Evolutionary conservation across 2,797 vertebrate species (phyloP), one percentile per base, ranked within the genome.

Genomic region (Phalloptychus januarius): DNA sequence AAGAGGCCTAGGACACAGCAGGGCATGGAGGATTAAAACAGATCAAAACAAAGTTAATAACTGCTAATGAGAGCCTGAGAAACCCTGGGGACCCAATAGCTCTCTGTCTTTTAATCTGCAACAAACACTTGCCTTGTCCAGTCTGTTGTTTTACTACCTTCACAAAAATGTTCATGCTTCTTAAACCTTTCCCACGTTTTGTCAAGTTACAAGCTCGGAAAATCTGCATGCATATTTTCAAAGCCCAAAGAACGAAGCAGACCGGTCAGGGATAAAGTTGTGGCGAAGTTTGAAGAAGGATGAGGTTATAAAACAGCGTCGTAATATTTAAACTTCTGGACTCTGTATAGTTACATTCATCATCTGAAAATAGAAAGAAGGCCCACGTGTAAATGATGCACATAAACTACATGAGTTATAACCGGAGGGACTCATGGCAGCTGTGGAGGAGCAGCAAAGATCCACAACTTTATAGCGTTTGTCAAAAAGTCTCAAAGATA

Each of bases 31-130:
- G 95, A 96, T 95, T 95, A 95, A 91, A 94, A 90, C 84, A 87
- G 95, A 96, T 95, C 94, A 96, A 95, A 95, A 94, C 94, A 91
- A 91, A 91, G 92, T 93, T 95, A 95, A 96, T 94, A 95, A 90
- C 91, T 88, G 91, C 89, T 96, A 96, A 96, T 93, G 94, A 96
- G 95, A 88, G 89, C 80, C 89, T 38, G 42, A 12, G 85, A 83
- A 88, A 86, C 92, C 93, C 90, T 69, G 84, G 90, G 87, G 92
- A 88, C 77, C 84, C 84, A 82, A 74, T 72, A 86, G 69, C 85
- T 91, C 82, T 86, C 75, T 75, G 86, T 88, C 89, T 79, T 83
- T 45, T 16, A 71, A 45, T 45, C 71, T 44, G 74, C 71, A 72
- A 82, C 79, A 85, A 83, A 89, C 83, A 80, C 70, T 80, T 75